These are phyloP conservation scores for Philaethria dido DNA, from an alignment of 2,888 invertebrate genomes.

Conservation along the genomic window DNA sequence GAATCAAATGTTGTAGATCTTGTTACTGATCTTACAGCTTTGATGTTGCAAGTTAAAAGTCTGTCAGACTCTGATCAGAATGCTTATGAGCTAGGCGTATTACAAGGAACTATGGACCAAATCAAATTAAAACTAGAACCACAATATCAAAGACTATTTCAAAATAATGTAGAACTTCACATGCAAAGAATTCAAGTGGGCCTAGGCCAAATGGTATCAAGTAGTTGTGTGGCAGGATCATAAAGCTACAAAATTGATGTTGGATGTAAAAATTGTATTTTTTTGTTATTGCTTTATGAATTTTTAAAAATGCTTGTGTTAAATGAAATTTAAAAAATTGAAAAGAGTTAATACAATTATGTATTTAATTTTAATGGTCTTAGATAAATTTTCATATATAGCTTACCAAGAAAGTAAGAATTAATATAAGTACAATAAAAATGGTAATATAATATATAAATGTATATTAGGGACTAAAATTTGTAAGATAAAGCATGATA, in stretches of 20 bases:
- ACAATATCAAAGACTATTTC: constrained; percentile 90
- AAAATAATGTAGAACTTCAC: constrained; percentile 95
- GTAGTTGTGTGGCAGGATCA: constrained; percentile 59
- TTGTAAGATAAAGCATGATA: constrained; percentile 22
- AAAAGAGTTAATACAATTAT: constrained; percentile 31
- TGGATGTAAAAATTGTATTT: constrained; percentile 40
- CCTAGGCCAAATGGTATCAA: constrained; percentile 74
- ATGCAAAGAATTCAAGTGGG: constrained; percentile 95
- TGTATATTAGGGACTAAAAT: constrained; percentile 17
- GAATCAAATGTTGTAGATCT: constrained; percentile 88
- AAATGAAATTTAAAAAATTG: constrained; percentile 33
- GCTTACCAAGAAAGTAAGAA: constrained; percentile 18
- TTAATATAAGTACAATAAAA: constrained; percentile 25
- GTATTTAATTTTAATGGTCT: constrained; percentile 33
- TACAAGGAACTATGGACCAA: constrained; percentile 95
- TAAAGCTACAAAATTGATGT: constrained; percentile 42
- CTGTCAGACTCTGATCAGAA: constrained; percentile 91
- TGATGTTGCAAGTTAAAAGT: constrained; percentile 94
- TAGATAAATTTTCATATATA: constrained; percentile 28
- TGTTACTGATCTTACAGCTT: constrained; percentile 93
- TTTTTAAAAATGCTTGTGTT: constrained; percentile 41
- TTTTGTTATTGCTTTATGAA: constrained; percentile 44
- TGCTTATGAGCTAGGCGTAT: constrained; percentile 94
- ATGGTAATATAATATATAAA: constrained; percentile 17
- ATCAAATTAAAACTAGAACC: constrained; percentile 91